Conservation (phyloP, 92 coral and sea anemone species). For the Porites lobata region DNA sequence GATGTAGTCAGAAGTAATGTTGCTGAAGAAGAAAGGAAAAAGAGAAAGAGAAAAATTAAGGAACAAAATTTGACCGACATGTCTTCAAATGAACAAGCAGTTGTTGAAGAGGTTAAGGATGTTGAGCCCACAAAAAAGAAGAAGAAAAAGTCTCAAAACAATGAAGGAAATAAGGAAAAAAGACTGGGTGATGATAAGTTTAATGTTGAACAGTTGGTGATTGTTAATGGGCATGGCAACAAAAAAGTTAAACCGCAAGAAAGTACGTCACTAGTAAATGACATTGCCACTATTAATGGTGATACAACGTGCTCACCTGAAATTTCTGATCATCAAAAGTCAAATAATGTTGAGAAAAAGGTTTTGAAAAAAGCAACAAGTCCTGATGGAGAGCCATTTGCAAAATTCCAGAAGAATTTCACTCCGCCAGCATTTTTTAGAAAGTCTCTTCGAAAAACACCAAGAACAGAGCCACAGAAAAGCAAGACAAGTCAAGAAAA, state of each 20-base stretch:
- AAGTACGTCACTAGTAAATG: neutral
- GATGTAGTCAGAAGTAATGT: neutral
- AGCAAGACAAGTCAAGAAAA: slow-evolving; percentile 2
- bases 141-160: slow-evolving; percentile 14
- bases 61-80: neutral
- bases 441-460: slow-evolving; percentile 58
- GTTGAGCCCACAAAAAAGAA: slow-evolving; percentile 30
- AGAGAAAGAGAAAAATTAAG: neutral
- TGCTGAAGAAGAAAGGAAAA: neutral
- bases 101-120: neutral
- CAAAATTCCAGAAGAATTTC: slow-evolving; percentile 56
- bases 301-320: neutral
- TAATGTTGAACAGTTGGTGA: neutral
- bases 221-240: neutral
- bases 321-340: neutral
- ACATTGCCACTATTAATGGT: neutral
- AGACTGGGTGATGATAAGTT: neutral
- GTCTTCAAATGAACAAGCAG: neutral
- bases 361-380: slow-evolving; percentile 20
- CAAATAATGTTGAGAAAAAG: neutral
- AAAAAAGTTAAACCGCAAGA: neutral
- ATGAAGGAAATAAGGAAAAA: neutral
- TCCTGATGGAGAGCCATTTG: slow-evolving; percentile 49
- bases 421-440: slow-evolving; percentile 83
- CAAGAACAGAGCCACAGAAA: slow-evolving; percentile 45